phyloP scores from a whole-genome alignment of 2,797 vertebrate species.

The Nannoperca australis region DNA sequence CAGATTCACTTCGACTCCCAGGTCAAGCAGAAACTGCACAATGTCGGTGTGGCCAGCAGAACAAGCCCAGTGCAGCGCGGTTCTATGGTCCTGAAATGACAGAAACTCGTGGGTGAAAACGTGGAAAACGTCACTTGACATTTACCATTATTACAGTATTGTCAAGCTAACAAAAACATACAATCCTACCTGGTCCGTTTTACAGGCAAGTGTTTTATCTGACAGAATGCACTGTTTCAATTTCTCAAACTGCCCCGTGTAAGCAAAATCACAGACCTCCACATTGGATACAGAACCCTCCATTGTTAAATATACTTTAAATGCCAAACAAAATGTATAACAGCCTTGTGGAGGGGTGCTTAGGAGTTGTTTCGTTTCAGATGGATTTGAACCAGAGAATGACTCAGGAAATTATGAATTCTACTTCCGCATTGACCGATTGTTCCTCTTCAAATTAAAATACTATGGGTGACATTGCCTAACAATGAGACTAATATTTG shows the following conservation, averaged over 20 bases:
- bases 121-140: neutral
- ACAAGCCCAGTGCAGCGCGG: slow-evolving; percentile 95
- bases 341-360: rapidly evolving
- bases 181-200: slow-evolving; percentile 90
- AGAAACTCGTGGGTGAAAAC: rapidly evolving
- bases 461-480: rapidly evolving
- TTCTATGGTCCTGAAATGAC: slow-evolving; percentile 87
- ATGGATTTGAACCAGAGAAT: slow-evolving; percentile 50
- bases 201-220: slow-evolving; percentile 88
- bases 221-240: slow-evolving; percentile 86
- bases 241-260: slow-evolving; percentile 88
- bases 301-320: slow-evolving; percentile 68
- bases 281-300: slow-evolving; percentile 90
- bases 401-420: slow-evolving; percentile 71
- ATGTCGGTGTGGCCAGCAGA: slow-evolving; percentile 93
- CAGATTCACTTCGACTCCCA: slow-evolving; percentile 91
- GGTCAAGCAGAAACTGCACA: slow-evolving; percentile 89
- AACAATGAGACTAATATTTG: neutral
- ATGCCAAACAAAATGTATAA: neutral
- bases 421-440: slow-evolving; percentile 50
- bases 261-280: slow-evolving; percentile 93
- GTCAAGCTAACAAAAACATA: neutral
- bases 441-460: slow-evolving; percentile 69
- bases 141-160: rapidly evolving
- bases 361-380: neutral